Percentiles rank a stretch among this genome's conserved stretches.
phyloP scores from a whole-genome alignment of 2,888 invertebrate species.

The Agelastica alni region DNA sequence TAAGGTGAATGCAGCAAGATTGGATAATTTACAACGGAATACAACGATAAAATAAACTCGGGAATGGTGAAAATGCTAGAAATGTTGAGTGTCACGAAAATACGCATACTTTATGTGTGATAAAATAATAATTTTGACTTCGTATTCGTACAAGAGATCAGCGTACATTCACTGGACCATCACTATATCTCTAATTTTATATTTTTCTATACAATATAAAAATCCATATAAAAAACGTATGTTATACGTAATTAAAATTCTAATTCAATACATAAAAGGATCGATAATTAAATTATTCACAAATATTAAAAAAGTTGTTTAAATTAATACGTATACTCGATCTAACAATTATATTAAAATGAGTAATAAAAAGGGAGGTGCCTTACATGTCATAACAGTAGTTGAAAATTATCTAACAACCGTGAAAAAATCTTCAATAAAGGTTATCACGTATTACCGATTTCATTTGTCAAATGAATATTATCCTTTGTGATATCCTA shows the following conservation, averaged over 20 bases:
- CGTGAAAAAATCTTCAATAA: too few relatives aligned
- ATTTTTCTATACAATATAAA: slow-evolving; percentile 22
- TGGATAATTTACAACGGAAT: slow-evolving; percentile 20
- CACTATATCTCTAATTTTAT: slow-evolving; percentile 8
- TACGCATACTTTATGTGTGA: background rate
- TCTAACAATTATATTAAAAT: slow-evolving; percentile 7
- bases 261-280: slow-evolving; percentile 25
- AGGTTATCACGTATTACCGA: too few relatives aligned
- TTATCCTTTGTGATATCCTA: too few relatives aligned
- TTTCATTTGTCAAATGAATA: too few relatives aligned
- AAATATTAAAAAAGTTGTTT: slow-evolving; percentile 6
- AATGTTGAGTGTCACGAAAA: too few relatives aligned
- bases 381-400: slow-evolving; percentile 37
- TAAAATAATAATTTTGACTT: background rate
- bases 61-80: too few relatives aligned
- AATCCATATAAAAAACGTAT: slow-evolving; percentile 19
- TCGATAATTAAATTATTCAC: slow-evolving; percentile 28
- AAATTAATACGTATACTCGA: background rate
- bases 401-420: slow-evolving; percentile 50
- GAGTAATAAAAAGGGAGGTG: slow-evolving; percentile 16
- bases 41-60: slow-evolving; percentile 15
- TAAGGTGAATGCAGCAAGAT: too few relatives aligned
- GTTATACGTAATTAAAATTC: slow-evolving; percentile 20
- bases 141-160: slow-evolving; percentile 2
- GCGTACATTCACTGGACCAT: background rate